phyloP scores from a whole-genome alignment of 2,888 invertebrate species.

The Luffia ferchaultella region DNA sequence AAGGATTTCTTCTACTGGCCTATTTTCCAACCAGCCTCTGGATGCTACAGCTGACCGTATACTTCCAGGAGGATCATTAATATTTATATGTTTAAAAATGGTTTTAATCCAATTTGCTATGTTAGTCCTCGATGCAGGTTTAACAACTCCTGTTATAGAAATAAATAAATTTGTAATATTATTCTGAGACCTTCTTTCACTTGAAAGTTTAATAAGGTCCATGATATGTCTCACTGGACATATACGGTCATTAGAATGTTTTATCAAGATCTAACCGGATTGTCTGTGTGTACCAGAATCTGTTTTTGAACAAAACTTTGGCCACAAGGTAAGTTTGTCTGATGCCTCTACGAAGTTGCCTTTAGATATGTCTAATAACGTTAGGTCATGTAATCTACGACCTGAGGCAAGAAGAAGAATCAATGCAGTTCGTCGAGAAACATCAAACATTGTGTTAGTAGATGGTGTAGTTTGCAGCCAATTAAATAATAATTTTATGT shows the following conservation, averaged over 20 bases:
- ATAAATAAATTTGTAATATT: neutral
- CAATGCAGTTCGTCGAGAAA: conserved; percentile 1
- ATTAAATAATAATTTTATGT: neutral
- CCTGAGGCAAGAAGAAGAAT: conserved; percentile 3
- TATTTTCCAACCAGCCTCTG: conserved; percentile 4
- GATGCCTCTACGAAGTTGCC: neutral
- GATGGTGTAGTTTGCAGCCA: neutral
- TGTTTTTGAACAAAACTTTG: conserved; percentile 5
- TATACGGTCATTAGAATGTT: neutral
- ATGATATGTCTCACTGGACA: neutral
- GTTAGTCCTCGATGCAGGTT: conserved; percentile 8
- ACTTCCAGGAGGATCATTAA: conserved; percentile 7
- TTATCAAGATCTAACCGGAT: neutral
- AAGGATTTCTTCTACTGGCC: conserved; percentile 10
- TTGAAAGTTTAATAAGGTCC: neutral
- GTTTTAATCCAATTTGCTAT: conserved; percentile 13
- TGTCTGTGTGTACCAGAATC: conserved; percentile 1
- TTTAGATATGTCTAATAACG: neutral
- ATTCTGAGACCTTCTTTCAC: neutral
- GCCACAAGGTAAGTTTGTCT: conserved; percentile 1
- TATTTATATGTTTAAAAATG: conserved; percentile 5
- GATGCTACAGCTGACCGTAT: conserved; percentile 11
- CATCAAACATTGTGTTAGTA: conserved; percentile 1
- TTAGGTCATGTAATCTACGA: conserved; percentile 4
- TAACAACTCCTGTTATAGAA: neutral